phyloP scores from a whole-genome alignment of 2,888 invertebrate genomes.

The Ramazzottius varieornatus region DNA sequence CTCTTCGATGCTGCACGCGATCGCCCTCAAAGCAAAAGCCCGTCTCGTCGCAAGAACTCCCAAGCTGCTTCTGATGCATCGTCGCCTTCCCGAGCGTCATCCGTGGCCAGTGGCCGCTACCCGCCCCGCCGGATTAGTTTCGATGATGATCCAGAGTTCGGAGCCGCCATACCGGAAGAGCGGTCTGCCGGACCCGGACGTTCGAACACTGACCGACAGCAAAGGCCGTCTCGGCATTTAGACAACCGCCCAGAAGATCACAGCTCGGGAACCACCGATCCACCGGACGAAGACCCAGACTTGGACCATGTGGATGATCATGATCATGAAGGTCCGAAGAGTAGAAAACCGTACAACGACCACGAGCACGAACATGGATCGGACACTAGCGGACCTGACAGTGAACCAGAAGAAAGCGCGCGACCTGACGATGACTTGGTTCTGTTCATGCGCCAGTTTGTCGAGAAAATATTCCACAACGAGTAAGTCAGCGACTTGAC shows the following conservation, averaged over 20 bases:
- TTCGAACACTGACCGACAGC: background rate
- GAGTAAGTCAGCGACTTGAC: slow-evolving; percentile 14
- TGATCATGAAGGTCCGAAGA: background rate
- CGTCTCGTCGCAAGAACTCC: too few species aligned
- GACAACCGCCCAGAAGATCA: background rate
- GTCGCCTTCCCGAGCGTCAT: background rate
- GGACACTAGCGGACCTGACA: background rate
- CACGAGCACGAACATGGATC: background rate
- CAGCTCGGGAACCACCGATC: background rate
- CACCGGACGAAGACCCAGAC: background rate
- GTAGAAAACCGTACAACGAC: background rate
- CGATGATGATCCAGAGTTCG: background rate
- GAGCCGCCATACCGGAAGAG: background rate
- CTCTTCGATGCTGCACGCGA: too few species aligned
- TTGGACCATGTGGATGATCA: background rate
- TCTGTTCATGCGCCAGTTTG: slow-evolving; percentile 37
- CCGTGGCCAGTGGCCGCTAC: background rate
- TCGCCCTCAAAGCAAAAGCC: too few species aligned
- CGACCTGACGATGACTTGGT: background rate
- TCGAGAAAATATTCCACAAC: slow-evolving; percentile 34
- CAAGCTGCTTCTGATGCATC: background rate
- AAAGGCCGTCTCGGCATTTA: too few species aligned
- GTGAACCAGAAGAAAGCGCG: background rate
- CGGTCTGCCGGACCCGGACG: background rate
- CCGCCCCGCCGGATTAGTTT: background rate